Conservation (phyloP, 2,797 vertebrate genomes). For the Dromococcyx pavoninus region DNA sequence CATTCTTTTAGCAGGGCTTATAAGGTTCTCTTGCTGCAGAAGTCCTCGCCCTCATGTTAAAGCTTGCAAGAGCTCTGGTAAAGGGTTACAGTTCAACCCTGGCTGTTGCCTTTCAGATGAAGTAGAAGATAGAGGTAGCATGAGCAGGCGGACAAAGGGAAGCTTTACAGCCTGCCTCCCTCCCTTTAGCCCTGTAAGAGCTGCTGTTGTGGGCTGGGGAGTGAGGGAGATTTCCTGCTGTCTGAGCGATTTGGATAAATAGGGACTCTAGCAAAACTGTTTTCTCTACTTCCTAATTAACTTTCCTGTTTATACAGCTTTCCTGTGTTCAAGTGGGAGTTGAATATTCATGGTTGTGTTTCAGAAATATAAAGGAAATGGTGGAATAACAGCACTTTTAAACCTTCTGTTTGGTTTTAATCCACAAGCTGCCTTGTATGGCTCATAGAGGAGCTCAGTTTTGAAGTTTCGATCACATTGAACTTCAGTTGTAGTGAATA, state of each 20-base stretch:
- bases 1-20: not conserved
- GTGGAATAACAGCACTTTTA: not conserved
- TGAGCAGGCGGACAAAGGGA: not conserved
- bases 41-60: rapidly evolving
- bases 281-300: slow-evolving; percentile 44
- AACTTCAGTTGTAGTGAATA: not conserved
- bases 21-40: not conserved
- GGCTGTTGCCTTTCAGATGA: not conserved
- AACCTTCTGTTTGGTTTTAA: not conserved
- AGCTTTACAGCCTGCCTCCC: not conserved
- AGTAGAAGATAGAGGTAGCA: not conserved
- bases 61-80: not conserved
- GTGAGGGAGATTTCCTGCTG: slow-evolving; percentile 26
- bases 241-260: not conserved
- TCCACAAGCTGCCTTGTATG: not conserved
- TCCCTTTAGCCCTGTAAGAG: not conserved
- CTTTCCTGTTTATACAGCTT: slow-evolving; percentile 47
- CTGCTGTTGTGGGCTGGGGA: not conserved
- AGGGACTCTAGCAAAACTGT: slow-evolving; percentile 1
- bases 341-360: not conserved
- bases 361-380: not conserved
- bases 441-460: not conserved
- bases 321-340: not conserved
- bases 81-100: not conserved
- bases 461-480: rapidly evolving